Evolutionary conservation across 2,113 vertebrate species (phyloP).

Genomic region (Symphodus melops): DNA sequence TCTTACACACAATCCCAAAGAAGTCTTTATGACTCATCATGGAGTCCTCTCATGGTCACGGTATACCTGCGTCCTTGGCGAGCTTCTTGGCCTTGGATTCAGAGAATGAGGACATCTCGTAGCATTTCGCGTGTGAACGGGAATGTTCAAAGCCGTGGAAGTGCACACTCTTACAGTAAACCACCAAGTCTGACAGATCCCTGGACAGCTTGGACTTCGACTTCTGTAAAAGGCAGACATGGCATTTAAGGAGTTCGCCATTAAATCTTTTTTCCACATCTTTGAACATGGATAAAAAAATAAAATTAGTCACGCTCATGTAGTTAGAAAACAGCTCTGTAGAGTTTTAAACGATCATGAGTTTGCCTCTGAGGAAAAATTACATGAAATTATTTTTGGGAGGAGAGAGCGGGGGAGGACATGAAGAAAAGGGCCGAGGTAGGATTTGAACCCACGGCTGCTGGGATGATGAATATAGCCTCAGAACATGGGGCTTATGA

Average conservation of each 20-base stretch:
- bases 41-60: not conserved
- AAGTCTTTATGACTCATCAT: not conserved
- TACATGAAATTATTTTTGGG: too few species aligned
- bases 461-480: too few species aligned
- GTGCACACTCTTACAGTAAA: slow-evolving; percentile 92
- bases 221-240: slow-evolving; percentile 74
- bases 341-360: too few species aligned
- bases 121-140: slow-evolving; percentile 80
- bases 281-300: not conserved
- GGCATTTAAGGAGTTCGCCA: not conserved
- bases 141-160: slow-evolving; percentile 89
- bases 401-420: too few species aligned
- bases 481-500: too few species aligned
- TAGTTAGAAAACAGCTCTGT: too few species aligned
- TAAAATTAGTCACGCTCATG: not conserved
- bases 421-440: too few species aligned
- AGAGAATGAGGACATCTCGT: slow-evolving; percentile 92
- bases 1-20: not conserved
- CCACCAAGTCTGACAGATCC: slow-evolving; percentile 88
- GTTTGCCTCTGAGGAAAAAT: too few species aligned
- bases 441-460: too few species aligned
- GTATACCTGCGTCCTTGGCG: slow-evolving; percentile 90
- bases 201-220: slow-evolving; percentile 85
- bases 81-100: slow-evolving; percentile 91
- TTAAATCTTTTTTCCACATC: not conserved